phyloP scores from a whole-genome alignment of 2,888 invertebrate genomes.

The Timema cristinae region DNA sequence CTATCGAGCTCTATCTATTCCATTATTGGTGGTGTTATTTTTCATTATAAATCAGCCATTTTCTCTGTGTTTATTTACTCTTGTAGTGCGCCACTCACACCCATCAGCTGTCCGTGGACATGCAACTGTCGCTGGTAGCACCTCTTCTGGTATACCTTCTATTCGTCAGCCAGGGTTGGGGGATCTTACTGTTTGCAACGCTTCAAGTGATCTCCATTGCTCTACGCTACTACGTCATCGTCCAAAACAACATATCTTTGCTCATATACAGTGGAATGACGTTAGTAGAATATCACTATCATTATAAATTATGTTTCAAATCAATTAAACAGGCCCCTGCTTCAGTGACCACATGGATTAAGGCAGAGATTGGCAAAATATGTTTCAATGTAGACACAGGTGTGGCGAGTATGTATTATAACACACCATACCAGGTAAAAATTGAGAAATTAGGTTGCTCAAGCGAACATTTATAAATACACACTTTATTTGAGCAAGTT shows the following conservation, averaged over 20 bases:
- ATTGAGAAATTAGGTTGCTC: no score
- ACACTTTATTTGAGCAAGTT: no score
- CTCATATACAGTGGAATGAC: constrained; percentile 66
- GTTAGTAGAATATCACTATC: constrained; percentile 45
- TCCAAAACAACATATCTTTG: constrained; percentile 58
- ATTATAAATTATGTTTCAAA: background rate
- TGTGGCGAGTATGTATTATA: no score
- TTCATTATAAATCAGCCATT: no score
- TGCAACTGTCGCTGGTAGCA: constrained; percentile 65
- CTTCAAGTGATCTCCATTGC: constrained; percentile 58
- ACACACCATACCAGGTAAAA: no score
- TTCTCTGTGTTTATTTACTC: background rate
- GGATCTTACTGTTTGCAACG: constrained; percentile 53
- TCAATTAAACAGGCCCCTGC: background rate
- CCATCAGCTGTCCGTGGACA: constrained; percentile 68
- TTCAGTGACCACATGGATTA: no score
- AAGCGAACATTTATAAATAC: no score
- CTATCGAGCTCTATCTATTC: no score
- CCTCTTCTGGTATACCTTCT: constrained; percentile 62
- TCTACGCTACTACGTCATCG: constrained; percentile 57
- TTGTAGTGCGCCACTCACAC: constrained; percentile 71
- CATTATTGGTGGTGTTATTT: no score
- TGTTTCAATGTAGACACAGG: no score
- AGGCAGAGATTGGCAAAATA: no score
- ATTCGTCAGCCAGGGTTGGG: constrained; percentile 52